Conservation (phyloP, 2,113 vertebrate genomes). For the Neogobius melanostomus region DNA sequence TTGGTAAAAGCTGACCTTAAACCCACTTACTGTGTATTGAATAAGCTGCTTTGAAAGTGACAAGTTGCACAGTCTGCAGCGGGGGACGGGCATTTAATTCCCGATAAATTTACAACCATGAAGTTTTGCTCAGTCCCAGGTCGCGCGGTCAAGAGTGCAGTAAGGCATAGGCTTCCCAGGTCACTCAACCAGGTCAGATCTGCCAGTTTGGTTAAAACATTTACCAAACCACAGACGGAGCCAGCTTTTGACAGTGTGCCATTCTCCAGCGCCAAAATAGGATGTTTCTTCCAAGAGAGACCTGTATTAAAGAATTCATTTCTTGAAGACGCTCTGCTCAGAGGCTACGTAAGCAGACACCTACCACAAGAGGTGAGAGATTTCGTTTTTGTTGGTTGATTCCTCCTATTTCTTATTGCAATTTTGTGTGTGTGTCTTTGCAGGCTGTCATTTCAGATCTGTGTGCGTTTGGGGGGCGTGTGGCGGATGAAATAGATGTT, state of each 20-base stretch:
- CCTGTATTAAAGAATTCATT: conserved; percentile 73
- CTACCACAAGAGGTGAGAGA: conserved; percentile 74
- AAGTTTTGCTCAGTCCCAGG: conserved; percentile 12
- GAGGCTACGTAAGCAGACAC: conserved; percentile 74
- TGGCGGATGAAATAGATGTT: conserved; percentile 67
- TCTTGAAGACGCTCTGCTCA: conserved; percentile 78
- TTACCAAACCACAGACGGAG: conserved; percentile 30
- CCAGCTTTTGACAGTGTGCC: conserved; percentile 26
- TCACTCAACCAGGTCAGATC: conserved; percentile 27
- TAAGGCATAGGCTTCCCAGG: conserved; percentile 2
- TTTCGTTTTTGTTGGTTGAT: not conserved
- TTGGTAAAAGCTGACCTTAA: conserved; percentile 25
- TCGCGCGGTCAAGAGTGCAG: not conserved
- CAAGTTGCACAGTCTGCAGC: not conserved
- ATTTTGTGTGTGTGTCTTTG: conserved; percentile 3
- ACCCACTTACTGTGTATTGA: conserved; percentile 18
- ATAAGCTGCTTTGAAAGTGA: not conserved
- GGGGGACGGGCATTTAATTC: no score
- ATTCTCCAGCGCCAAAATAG: conserved; percentile 49
- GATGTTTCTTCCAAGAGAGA: conserved; percentile 74
- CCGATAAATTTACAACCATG: conserved; percentile 36
- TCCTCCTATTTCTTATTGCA: not conserved
- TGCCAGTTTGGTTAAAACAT: conserved; percentile 21
- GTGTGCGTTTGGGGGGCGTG: conserved; percentile 74
- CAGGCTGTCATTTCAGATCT: conserved; percentile 72